A percentile compares a stretch with the other conserved stretches of the same genome.
Evolutionary conservation across 2,113 vertebrate species (phyloP).

Genomic region (Mobula birostris): DNA sequence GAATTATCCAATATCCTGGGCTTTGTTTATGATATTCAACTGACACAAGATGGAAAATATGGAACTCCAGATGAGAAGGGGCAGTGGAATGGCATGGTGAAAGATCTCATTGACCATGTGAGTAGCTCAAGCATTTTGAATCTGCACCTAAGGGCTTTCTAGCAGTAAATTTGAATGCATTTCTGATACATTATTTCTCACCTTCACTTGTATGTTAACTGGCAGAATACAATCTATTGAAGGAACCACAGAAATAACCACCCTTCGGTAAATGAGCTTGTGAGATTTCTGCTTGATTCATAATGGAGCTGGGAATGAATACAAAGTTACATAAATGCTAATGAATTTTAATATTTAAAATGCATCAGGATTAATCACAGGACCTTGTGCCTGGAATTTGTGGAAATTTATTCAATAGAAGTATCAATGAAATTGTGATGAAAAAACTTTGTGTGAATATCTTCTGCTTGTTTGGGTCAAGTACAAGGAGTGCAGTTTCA

Average conservation of each 20-base stretch:
- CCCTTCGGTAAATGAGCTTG: background rate
- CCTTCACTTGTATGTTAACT: background rate
- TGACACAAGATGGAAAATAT: constrained; percentile 88
- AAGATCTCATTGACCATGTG: constrained; percentile 94
- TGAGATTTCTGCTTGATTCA: background rate
- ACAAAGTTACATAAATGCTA: background rate
- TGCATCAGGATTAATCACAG: background rate
- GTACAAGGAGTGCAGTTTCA: too few relatives aligned
- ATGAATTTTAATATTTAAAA: background rate
- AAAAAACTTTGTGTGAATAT: too few relatives aligned
- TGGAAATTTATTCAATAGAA: too few relatives aligned
- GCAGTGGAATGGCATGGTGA: constrained; percentile 97
- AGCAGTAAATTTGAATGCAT: background rate
- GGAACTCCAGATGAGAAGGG: constrained; percentile 95
- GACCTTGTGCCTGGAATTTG: too few relatives aligned
- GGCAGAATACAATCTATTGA: background rate
- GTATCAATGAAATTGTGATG: too few relatives aligned
- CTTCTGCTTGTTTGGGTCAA: too few relatives aligned
- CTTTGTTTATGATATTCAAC: constrained; percentile 87
- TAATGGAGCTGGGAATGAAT: background rate
- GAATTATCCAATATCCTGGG: constrained; percentile 86
- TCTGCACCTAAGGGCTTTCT: background rate
- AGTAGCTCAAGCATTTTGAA: constrained; percentile 50
- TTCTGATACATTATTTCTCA: background rate
- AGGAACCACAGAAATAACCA: background rate